These are phyloP conservation scores for Heliconius himera DNA, from an alignment of 1,140 invertebrate genomes.

Conservation along the genomic window DNA sequence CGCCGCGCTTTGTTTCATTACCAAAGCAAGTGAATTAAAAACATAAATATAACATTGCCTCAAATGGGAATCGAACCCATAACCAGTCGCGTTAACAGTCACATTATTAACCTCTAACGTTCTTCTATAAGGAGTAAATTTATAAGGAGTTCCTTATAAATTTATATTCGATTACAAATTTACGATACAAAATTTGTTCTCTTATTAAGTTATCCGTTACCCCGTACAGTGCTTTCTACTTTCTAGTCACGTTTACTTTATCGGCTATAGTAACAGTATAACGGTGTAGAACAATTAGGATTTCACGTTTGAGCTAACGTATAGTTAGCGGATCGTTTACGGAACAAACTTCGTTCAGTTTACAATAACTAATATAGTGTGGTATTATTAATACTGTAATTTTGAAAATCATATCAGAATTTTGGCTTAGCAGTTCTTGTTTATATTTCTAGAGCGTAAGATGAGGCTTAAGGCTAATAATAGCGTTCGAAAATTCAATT, in stretches of 20 bases:
- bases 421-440: not conserved
- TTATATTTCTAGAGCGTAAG: not conserved
- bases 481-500: too few species aligned
- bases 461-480: not conserved
- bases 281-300: not conserved
- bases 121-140: too few species aligned
- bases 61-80: too few species aligned
- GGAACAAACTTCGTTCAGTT: not conserved
- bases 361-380: not conserved
- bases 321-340: conserved; percentile 1
- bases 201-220: not conserved
- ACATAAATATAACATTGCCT: too few species aligned
- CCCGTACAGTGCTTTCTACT: not conserved
- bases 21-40: too few species aligned
- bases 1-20: too few species aligned
- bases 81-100: too few species aligned
- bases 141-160: too few species aligned
- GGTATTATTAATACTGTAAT: not conserved
- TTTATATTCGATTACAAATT: not conserved
- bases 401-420: not conserved
- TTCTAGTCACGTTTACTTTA: not conserved
- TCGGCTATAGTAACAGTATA: not conserved
- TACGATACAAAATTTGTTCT: not conserved
- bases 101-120: too few species aligned
- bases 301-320: conserved; percentile 3